Evolutionary conservation across 1,140 invertebrate species (phyloP), one percentile per base, ranked within the genome.

Genomic region (Pygmarrhopalites habei): DNA sequence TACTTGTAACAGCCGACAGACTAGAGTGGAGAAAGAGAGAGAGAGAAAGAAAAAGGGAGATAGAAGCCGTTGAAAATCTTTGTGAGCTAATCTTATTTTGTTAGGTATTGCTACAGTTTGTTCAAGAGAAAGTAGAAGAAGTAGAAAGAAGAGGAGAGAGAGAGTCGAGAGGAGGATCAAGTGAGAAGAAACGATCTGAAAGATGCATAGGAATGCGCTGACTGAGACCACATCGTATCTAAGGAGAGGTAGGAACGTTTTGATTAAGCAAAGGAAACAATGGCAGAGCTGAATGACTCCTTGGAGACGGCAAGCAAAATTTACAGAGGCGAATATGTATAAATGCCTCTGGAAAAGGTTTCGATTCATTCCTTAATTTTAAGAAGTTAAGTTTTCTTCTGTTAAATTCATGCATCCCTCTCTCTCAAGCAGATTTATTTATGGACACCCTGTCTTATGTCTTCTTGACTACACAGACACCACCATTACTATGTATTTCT

Each of bases 351-450:
- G 32, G 52, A 60, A 53, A 60, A 66, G 55, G 49, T 56, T 67
- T 67, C 62, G 65, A 67, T 67, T 67, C 65, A 67, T 67, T 67
- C 65, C 62, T 67, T 67, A 67, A 67, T 67, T 56, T 67, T 57
- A 64, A 60, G 64, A 67, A 67, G 61, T 67, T 67, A 67, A 67
- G 61, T 67, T 67, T 67, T 63, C 59, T 60, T 63, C 65, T 58
- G 61, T 67, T 67, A 67, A 67, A 67, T 67, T 67, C 65, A 67
- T 67, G 65, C 57, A 47, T 59, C 53, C 39, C 39, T 56, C 57
- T 59, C 53, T 56, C 39, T 56, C 57, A 44, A 39, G 46, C 49
- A 56, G 62, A 64, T 64, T 64, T 64, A 64, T 64, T 64, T 64
- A 64, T 64, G 57, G 62, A 59, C 49, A 32, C 41, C 56, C 21